phyloP scores from a whole-genome alignment of 2,113 vertebrate genomes.

The Thunnus thynnus region DNA sequence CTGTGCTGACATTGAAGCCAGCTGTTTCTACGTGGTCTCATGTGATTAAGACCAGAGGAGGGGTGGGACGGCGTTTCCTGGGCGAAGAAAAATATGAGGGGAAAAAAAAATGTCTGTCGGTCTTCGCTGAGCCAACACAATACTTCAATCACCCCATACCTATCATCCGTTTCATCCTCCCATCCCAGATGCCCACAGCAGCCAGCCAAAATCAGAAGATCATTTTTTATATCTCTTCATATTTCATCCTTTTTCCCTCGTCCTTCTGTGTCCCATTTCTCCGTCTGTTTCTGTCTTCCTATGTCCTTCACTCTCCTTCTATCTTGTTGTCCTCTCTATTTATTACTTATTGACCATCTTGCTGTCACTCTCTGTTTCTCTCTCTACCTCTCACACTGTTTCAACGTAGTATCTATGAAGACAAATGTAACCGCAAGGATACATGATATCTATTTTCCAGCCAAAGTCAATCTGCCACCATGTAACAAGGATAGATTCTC shows the following conservation, averaged over 20 bases:
- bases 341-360: conserved; percentile 62
- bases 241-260: conserved; percentile 17
- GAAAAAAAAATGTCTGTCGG: conserved; percentile 35
- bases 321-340: conserved; percentile 44
- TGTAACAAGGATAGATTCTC: conserved; percentile 59
- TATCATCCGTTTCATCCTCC: conserved; percentile 30
- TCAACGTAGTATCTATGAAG: conserved; percentile 56
- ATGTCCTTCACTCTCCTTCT: conserved; percentile 34
- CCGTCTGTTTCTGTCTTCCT: conserved; percentile 1
- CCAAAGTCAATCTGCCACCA: conserved; percentile 54
- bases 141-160: conserved; percentile 58
- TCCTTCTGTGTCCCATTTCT: conserved; percentile 44
- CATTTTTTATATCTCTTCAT: conserved; percentile 30
- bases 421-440: conserved; percentile 66
- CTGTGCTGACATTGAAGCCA: conserved; percentile 53
- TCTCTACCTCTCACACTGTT: conserved; percentile 12
- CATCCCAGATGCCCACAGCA: conserved; percentile 49
- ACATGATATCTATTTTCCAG: conserved; percentile 61
- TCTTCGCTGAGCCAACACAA: conserved; percentile 39
- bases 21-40: conserved; percentile 43
- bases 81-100: conserved; percentile 12
- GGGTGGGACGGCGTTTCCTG: conserved; percentile 25
- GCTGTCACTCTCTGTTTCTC: conserved; percentile 37
- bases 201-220: conserved; percentile 43
- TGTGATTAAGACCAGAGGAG: conserved; percentile 49